Evolutionary conservation across 2,888 invertebrate genomes (phyloP).

Genomic region (Athalia rosae): DNA sequence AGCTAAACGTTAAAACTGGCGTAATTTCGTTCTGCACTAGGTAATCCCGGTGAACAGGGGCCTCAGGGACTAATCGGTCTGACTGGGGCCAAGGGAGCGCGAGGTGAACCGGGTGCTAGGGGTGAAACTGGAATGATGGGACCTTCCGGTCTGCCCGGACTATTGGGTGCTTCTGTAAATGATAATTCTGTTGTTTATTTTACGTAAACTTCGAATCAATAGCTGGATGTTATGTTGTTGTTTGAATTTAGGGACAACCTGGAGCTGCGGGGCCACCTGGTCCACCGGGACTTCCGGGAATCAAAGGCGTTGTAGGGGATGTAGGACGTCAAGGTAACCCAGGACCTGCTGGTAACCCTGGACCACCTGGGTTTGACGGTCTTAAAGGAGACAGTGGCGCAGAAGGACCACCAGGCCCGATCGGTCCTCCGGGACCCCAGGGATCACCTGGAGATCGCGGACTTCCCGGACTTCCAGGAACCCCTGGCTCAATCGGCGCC

Average conservation of each 20-base stretch:
- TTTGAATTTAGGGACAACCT: conserved; percentile 80
- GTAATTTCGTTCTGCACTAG: conserved; percentile 63
- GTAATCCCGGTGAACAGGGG: conserved; percentile 80
- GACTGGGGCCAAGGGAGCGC: conserved; percentile 83
- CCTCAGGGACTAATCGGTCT: conserved; percentile 78
- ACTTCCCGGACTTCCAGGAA: conserved; percentile 79
- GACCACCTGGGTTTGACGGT: conserved; percentile 83
- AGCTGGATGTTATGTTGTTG: not conserved
- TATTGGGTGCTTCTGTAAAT: conserved; percentile 82
- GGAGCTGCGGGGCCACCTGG: conserved; percentile 83
- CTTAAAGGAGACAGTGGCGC: conserved; percentile 84
- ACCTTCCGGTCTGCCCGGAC: conserved; percentile 86
- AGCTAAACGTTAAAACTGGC: not conserved
- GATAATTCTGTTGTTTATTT: conserved; percentile 37
- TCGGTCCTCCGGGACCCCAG: conserved; percentile 82
- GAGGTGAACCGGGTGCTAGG: conserved; percentile 85
- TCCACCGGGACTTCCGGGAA: conserved; percentile 80
- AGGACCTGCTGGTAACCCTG: conserved; percentile 83
- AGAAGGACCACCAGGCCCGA: conserved; percentile 81
- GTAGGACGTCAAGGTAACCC: conserved; percentile 81
- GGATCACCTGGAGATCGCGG: conserved; percentile 84
- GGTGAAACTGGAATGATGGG: conserved; percentile 86
- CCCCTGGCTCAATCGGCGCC: conserved; percentile 79
- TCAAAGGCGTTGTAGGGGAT: conserved; percentile 84
- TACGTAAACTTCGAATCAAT: not conserved